phyloP scores from a whole-genome alignment of 1,140 invertebrate species.

The Carposina sasakii region DNA sequence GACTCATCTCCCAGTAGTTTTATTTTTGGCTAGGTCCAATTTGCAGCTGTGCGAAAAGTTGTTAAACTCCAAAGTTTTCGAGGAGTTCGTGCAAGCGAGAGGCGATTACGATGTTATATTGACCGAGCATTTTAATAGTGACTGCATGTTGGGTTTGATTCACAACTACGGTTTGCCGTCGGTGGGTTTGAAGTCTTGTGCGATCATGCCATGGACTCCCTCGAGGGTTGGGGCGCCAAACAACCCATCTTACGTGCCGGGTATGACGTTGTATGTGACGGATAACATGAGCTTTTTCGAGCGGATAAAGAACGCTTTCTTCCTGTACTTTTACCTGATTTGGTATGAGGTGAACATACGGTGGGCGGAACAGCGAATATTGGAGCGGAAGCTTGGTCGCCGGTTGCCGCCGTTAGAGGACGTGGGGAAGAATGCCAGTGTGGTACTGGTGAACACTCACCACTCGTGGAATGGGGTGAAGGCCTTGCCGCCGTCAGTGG shows the following conservation, averaged over 20 bases:
- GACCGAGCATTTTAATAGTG: slow-evolving; percentile 77
- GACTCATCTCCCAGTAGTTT: slow-evolving; percentile 16
- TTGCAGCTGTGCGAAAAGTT: slow-evolving; percentile 33
- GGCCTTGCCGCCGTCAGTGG: slow-evolving; percentile 23
- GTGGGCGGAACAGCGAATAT: slow-evolving; percentile 27
- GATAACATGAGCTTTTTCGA: slow-evolving; percentile 54
- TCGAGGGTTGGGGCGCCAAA: slow-evolving; percentile 67
- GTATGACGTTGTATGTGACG: slow-evolving; percentile 30
- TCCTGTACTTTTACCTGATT: slow-evolving; percentile 44
- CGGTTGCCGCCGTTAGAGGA: slow-evolving; percentile 20
- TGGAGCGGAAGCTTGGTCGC: slow-evolving; percentile 24
- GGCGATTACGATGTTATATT: slow-evolving; percentile 77
- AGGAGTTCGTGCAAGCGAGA: slow-evolving; percentile 53
- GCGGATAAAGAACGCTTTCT: slow-evolving; percentile 69
- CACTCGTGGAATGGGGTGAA: slow-evolving; percentile 26
- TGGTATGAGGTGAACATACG: slow-evolving; percentile 28
- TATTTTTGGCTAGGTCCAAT: slow-evolving; percentile 17
- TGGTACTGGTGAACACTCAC: slow-evolving; percentile 32
- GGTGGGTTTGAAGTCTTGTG: slow-evolving; percentile 72
- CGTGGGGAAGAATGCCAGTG: slow-evolving; percentile 28
- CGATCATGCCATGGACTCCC: slow-evolving; percentile 72
- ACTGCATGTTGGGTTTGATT: slow-evolving; percentile 76
- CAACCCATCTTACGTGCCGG: slow-evolving; percentile 72
- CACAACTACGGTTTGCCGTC: slow-evolving; percentile 75
- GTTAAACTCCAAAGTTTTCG: slow-evolving; percentile 53